Evolutionary conservation across 2,888 invertebrate species (phyloP), one percentile per base, ranked within the genome.

Genomic region (Eristalis intricaria): DNA sequence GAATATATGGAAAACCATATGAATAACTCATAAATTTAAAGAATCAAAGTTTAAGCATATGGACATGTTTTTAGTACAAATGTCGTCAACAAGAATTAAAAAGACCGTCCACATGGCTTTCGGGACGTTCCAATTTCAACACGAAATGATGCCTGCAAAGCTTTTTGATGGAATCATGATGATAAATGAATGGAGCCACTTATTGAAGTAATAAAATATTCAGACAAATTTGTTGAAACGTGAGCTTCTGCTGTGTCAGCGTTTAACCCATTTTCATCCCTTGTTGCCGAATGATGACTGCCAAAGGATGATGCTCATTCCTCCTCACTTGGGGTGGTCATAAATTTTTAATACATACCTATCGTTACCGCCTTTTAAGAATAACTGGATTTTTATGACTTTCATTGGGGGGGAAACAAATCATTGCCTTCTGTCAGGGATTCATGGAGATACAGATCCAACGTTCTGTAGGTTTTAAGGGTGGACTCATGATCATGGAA

Each of bases 141-240:
- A 56, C 11, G 23, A 15, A 26, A 60, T 69, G 74, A 82, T 74
- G 81, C 73, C 63, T 75, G 50, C 50, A 19, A 19, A 50, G 50
- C 19, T 19, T 50, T 50, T 69, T 82, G 78, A 86, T 68, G 86
- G 61, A 82, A 82, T 82, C 82, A 82, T 82, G 82, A 82, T 86
- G 82, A 82, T 86, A 82, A 86, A 86, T 86, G 75, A 82, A 79
- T 82, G 86, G 69, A 79, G 78, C 74, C 86, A 86, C 86, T 86
- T 86, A 86, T 86, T 86, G 69, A 82, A 82, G 86, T 79, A 86
- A 86, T 86, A 86, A 86, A 86, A 82, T 82, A 86, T 86, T 86
- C 86, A 82, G 78, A 86, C 78, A 86, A 86, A 82, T 86, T 71
- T 77, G 70, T 75, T 86, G 78, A 75, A 75, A 82, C 78, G 82